Conservation (phyloP, 2,113 vertebrate species). For the Piliocolobus tephrosceles region DNA sequence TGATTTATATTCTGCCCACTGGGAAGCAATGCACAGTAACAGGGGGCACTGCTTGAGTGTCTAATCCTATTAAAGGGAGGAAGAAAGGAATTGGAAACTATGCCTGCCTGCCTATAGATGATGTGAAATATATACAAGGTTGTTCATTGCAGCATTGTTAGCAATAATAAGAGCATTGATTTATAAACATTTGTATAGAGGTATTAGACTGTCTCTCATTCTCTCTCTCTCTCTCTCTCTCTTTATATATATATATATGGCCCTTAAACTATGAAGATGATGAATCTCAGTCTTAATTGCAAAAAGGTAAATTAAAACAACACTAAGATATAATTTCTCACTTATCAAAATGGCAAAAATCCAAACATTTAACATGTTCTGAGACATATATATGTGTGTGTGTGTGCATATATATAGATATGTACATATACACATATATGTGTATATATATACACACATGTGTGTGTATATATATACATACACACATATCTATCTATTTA, state of each 20-base stretch:
- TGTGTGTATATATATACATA: too few species aligned
- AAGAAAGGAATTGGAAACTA: not conserved
- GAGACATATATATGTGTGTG: too few species aligned
- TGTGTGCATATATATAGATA: not conserved
- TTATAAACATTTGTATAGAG: not conserved
- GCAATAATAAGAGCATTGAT: not conserved
- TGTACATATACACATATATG: not conserved
- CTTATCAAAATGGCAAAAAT: not conserved
- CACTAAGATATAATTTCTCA: not conserved
- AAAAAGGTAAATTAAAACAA: not conserved
- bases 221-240: fast-evolving
- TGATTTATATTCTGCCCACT: fast-evolving
- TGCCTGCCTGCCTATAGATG: not conserved
- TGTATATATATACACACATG: not conserved
- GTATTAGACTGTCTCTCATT: not conserved
- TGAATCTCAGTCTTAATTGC: not conserved
- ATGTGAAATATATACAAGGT: not conserved
- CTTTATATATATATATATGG: not conserved
- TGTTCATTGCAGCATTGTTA: not conserved
- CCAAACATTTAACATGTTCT: not conserved
- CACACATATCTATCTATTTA: too few species aligned
- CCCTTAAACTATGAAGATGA: not conserved
- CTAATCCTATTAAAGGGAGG: not conserved
- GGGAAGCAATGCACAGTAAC: not conserved
- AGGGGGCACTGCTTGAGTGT: fast-evolving